phyloP scores from a whole-genome alignment of 1,140 invertebrate species.

The Ceratina australensis region DNA sequence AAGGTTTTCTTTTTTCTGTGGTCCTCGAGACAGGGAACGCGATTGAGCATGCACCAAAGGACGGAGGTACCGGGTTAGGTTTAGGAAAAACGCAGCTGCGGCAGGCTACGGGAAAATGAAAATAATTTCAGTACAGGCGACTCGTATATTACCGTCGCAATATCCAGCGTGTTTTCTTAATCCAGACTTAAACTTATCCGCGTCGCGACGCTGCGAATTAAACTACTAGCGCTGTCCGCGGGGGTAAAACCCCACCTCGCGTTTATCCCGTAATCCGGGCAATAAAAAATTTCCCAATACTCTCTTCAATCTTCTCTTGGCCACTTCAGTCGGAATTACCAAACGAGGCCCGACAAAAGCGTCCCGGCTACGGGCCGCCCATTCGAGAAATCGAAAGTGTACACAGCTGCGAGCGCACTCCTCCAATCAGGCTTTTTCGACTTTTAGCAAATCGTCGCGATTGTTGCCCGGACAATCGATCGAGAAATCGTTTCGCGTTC shows the following conservation, averaged over 20 bases:
- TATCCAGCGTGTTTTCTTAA: conserved; percentile 26
- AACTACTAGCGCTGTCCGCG: not conserved
- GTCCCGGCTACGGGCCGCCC: no score
- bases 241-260: not conserved
- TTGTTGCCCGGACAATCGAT: conserved; percentile 4
- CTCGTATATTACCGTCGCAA: conserved; percentile 15
- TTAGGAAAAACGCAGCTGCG: not conserved
- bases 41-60: no score
- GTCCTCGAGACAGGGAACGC: no score
- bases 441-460: not conserved
- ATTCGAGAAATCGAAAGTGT: conserved; percentile 24
- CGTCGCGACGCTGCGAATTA: conserved; percentile 9
- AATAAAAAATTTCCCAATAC: no score
- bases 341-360: not conserved
- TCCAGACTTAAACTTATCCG: conserved; percentile 12
- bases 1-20: no score
- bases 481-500: conserved; percentile 57
- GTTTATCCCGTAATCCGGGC: no score
- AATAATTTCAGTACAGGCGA: not conserved
- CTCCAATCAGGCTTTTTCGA: conserved; percentile 5
- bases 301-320: no score
- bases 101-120: conserved; percentile 9
- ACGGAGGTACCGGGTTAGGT: no score
- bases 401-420: conserved; percentile 32
- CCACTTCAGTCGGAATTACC: not conserved